Evolutionary conservation across 2,113 vertebrate species (phyloP), one percentile per base, ranked within the genome.

Genomic region (Erinaceus europaeus): DNA sequence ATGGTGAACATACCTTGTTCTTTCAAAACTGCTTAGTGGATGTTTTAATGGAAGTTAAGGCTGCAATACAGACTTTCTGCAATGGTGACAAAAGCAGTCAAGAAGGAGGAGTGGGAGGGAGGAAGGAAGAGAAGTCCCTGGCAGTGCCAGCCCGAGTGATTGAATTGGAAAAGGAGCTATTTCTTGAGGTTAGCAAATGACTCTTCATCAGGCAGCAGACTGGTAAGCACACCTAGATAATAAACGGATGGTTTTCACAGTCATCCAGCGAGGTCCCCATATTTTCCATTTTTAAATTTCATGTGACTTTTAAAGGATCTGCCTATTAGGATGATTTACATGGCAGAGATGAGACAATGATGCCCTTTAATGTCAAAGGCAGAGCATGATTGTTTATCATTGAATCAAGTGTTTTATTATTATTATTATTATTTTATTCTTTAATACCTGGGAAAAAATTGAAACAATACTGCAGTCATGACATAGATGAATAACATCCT

Each of bases 221-320:
- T 96, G 94, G 96, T 96, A 97, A 97, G 95, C 93, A 96, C 95
- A 96, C 96, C 96, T 96, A 95, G 96, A 95, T 97, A 96, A 97
- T 97, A 97, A 97, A 97, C 85, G 91, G 93, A 78, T 93, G 96
- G 95, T 96, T 96, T 96, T 95, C 96, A 87, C 90, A 93, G 95
- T 92, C 95, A 95, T 94, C 96, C 96, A 93, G 88, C 77, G 69
- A 92, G 91, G 90, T 90, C 94, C 94, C 96, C 93, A 91, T 91
- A 95, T 94, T 96, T 97, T 91, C 95, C 94, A 94, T 96, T 97
- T 91, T 96, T 87, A 96, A 97, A 96, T 95, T 96, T 93, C 95
- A 38, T 91, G 97, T 97, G 96, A 96, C 96, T 96, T 96, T 96
- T 96, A 97, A 96, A 96, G 90, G 91, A 95, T 97, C 95, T 76